Base-by-base conservation (phyloP, 2,797 vertebrate species). In the Sebastes alutus region DNA sequence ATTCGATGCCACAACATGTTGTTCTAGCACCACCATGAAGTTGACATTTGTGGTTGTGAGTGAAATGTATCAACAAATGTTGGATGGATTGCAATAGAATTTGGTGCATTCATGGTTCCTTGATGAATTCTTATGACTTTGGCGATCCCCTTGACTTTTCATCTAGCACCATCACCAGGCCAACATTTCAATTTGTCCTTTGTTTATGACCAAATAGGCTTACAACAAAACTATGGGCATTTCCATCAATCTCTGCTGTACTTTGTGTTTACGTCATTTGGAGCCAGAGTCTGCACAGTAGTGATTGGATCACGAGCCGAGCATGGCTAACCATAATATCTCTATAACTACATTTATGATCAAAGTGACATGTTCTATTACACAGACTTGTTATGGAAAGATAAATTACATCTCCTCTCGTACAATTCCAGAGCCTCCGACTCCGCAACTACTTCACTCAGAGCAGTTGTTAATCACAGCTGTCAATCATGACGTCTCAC, bases 81-180 rank as follows among this genome's bases (percentile, higher is more conserved):
- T 20, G 6, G 7, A 27, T 42, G 23, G 10, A 13, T 38, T 38
- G 22, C 9, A 3, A 38, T 18, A 25, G 27, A 7, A 30, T 61
- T 23, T 61, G 33, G 7, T 16, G 20, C n/a, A 30, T 6, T 59
- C 23, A 29, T 29, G 55, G 22, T 30, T 7, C 5, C 25, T n/a
- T 22, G 9, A 38, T 64, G 3, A 11, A 64, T 38, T 49, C 4
- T 23, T 23, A 5, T 56, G 2, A 7, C 8, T 14, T 14, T 33
- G 1, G 12, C 4, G 25, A 29, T 49, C 1, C 27, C 20, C 13
- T 29, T 29, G 4, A 38, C 8, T 49, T 49, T 59, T 61, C 18
- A 11, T 58, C n/a, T 33, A 16, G 0, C 0, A 2, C 8, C 6
- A 54, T 22, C 3, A 54, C 20, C 10, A 32, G 2, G 20, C n/a